A percentile compares a stretch with the other conserved stretches of the same genome.
Conservation (phyloP, 2,113 vertebrate species). For the Mixornis gularis region DNA sequence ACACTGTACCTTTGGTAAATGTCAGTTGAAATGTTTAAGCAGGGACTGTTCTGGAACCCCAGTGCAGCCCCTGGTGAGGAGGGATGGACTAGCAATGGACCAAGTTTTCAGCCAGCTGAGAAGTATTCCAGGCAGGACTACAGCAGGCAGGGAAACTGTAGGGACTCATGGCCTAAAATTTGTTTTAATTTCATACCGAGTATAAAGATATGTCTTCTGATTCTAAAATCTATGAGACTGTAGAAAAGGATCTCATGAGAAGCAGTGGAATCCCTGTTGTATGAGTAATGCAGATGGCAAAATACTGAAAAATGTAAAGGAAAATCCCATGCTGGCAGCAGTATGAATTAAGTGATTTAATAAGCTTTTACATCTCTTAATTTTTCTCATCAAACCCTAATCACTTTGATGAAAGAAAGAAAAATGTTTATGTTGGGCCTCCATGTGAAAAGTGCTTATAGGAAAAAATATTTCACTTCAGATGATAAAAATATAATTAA, state of each 20-base stretch:
- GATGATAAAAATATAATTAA: slow-evolving; percentile 23
- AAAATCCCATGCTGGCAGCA: slow-evolving; percentile 9
- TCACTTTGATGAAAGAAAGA: slow-evolving; percentile 11
- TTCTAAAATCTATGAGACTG: background rate
- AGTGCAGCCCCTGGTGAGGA: background rate
- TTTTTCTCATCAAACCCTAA: slow-evolving; percentile 12
- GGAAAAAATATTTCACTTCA: slow-evolving; percentile 12
- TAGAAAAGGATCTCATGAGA: slow-evolving; percentile 5
- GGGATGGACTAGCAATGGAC: background rate
- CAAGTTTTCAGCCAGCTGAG: background rate
- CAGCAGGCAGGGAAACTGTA: background rate
- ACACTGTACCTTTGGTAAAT: background rate
- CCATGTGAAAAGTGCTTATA: slow-evolving; percentile 33
- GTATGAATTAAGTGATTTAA: slow-evolving; percentile 3
- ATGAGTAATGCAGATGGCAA: background rate
- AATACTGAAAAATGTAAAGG: background rate
- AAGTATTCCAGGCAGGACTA: background rate
- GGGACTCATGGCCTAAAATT: background rate
- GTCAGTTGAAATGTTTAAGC: background rate
- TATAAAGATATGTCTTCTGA: background rate
- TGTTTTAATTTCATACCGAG: background rate
- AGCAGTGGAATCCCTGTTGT: background rate
- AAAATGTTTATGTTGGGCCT: slow-evolving; percentile 21
- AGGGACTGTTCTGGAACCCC: background rate
- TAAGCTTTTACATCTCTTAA: slow-evolving; percentile 9